These are phyloP conservation scores for Hyphantria cunea DNA, from an alignment of 1,140 invertebrate genomes.

Conservation along the genomic window DNA sequence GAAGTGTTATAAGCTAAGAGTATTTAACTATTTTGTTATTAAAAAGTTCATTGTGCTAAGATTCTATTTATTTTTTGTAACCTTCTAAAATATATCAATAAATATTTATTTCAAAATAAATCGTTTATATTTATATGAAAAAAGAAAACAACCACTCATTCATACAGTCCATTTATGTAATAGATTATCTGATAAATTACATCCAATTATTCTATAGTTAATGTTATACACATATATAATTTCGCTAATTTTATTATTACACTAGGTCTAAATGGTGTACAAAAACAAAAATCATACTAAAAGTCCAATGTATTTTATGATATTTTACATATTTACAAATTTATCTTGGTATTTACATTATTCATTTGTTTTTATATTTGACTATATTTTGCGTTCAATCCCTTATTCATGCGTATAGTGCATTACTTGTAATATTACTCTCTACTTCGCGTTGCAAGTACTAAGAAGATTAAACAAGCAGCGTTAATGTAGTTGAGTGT, in stretches of 20 bases:
- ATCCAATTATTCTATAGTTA: constrained; percentile 14
- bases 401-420: too few species aligned
- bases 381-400: too few species aligned
- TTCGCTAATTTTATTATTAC: not conserved
- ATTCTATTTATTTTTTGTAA: constrained; percentile 72
- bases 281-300: too few species aligned
- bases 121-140: constrained; percentile 30
- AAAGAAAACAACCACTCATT: constrained; percentile 14
- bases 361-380: too few species aligned
- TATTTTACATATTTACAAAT: constrained; percentile 29
- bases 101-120: constrained; percentile 51
- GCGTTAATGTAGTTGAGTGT: too few species aligned
- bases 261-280: too few species aligned
- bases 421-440: not conserved
- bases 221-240: constrained; percentile 9
- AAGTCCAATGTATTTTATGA: constrained; percentile 8
- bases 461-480: too few species aligned
- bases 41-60: constrained; percentile 34
- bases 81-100: constrained; percentile 51
- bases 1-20: constrained; percentile 24
- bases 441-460: not conserved
- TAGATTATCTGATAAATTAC: constrained; percentile 16
- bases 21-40: constrained; percentile 21
- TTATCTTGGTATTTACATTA: not conserved
- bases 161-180: constrained; percentile 22